Percentiles rank a stretch among this genome's conserved stretches.
These are phyloP conservation scores for Alligator sinensis DNA, from an alignment of 2,113 vertebrate genomes.

Conservation along the genomic window DNA sequence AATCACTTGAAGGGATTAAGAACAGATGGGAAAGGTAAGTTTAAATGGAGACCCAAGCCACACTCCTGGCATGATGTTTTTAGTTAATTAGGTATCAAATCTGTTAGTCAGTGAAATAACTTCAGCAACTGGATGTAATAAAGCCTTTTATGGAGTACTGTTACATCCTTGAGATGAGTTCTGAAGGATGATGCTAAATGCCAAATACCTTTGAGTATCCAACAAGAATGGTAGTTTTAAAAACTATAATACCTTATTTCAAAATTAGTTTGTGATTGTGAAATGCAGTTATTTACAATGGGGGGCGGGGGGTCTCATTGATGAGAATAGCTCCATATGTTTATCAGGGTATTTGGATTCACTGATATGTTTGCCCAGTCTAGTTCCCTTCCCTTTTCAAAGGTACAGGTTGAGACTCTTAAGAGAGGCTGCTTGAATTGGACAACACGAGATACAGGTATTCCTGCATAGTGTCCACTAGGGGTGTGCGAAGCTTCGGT, in stretches of 20 bases:
- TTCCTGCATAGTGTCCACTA: no score
- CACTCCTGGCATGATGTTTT: background rate
- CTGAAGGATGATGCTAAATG: background rate
- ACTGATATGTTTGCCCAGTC: background rate
- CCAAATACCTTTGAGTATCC: background rate
- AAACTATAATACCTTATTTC: background rate
- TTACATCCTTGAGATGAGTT: background rate
- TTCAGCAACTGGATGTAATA: background rate
- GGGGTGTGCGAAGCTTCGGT: no score
- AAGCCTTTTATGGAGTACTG: background rate
- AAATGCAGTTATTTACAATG: background rate
- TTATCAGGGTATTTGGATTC: background rate
- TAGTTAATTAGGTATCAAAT: background rate
- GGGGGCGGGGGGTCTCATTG: background rate
- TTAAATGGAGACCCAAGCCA: background rate
- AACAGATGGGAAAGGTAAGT: background rate
- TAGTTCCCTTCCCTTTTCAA: background rate
- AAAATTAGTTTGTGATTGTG: background rate
- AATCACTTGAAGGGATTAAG: background rate
- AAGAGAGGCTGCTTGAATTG: accelerated
- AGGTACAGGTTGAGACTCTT: background rate
- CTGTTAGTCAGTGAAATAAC: background rate
- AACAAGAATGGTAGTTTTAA: background rate
- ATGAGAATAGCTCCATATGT: background rate
- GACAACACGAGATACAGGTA: background rate